Percentiles rank a stretch among this genome's conserved stretches.
Conservation (phyloP, 2,797 vertebrate genomes). For the Nothura maculosa region DNA sequence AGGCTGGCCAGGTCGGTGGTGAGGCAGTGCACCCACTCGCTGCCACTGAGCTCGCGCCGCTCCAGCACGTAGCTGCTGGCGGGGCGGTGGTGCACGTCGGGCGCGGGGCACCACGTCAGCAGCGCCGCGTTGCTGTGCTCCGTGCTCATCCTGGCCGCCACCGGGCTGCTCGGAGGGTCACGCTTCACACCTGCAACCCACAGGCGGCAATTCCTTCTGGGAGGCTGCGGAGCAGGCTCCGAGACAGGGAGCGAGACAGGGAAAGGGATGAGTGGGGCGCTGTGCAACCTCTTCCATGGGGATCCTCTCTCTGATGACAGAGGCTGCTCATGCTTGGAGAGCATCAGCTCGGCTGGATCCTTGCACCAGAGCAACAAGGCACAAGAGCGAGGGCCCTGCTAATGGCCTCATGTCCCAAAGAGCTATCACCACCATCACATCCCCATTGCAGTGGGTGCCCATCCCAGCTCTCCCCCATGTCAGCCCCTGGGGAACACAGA, state of each 20-base stretch:
- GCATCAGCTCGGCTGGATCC: not conserved
- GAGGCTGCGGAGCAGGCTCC: fast-evolving
- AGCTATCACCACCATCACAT: fast-evolving
- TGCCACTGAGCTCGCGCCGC: constrained; percentile 87
- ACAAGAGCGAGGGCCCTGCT: not conserved
- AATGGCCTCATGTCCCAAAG: not conserved
- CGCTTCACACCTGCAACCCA: constrained; percentile 87
- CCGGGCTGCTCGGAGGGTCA: constrained; percentile 89
- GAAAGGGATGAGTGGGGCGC: not conserved
- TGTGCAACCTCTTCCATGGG: not conserved
- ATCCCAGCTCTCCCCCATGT: not conserved
- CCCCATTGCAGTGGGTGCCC: not conserved
- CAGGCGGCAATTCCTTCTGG: not conserved
- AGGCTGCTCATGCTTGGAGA: not conserved
- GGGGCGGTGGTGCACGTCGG: constrained; percentile 85
- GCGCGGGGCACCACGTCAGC: constrained; percentile 91
- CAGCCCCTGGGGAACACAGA: not conserved
- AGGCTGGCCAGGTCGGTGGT: constrained; percentile 90
- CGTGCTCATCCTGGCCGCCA: constrained; percentile 90
- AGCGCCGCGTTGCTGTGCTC: constrained; percentile 90
- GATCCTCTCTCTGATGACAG: not conserved
- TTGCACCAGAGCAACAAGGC: not conserved
- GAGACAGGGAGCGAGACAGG: fast-evolving
- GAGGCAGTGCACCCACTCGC: constrained; percentile 94
- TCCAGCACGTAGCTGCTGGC: constrained; percentile 92